Evolutionary conservation across 2,797 vertebrate species (phyloP).

Genomic region (Myripristis murdjan): DNA sequence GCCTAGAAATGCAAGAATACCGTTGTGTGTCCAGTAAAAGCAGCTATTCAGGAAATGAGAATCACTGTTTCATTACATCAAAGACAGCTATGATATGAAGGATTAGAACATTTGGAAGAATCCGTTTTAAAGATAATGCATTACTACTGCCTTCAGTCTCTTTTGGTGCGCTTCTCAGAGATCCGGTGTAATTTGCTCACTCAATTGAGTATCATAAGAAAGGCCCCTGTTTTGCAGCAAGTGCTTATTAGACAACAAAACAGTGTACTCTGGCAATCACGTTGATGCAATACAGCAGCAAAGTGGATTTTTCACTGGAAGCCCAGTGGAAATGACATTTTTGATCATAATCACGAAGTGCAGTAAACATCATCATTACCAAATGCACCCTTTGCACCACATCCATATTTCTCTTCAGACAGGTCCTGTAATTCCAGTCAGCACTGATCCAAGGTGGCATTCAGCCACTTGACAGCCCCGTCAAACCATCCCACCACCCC

Average conservation of each 20-base stretch:
- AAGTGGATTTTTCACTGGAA: constrained; percentile 36
- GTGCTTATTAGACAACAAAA: constrained; percentile 44
- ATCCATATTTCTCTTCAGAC: constrained; percentile 45
- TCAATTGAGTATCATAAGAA: constrained; percentile 51
- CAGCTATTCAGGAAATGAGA: background rate
- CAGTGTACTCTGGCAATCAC: constrained; percentile 36
- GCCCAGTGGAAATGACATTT: constrained; percentile 28
- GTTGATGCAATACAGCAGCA: constrained; percentile 39
- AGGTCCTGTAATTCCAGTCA: constrained; percentile 67
- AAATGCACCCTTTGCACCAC: constrained; percentile 24
- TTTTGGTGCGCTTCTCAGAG: constrained; percentile 20
- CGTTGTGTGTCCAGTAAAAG: background rate
- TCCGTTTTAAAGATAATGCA: constrained; percentile 33
- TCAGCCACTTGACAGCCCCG: constrained; percentile 64
- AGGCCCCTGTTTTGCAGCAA: constrained; percentile 43
- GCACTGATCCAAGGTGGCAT: constrained; percentile 68
- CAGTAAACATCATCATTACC: constrained; percentile 52
- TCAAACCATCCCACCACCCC: constrained; percentile 41
- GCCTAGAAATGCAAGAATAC: background rate
- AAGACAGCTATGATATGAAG: background rate
- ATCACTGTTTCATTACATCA: background rate
- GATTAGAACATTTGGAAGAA: too few relatives aligned
- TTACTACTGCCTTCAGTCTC: constrained; percentile 27
- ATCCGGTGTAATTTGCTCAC: constrained; percentile 36
- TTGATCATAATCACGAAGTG: constrained; percentile 44